Evolutionary conservation across 2,888 invertebrate genomes (phyloP), one percentile per base, ranked within the genome.

Genomic region (Acanthosepion lycidas): DNA sequence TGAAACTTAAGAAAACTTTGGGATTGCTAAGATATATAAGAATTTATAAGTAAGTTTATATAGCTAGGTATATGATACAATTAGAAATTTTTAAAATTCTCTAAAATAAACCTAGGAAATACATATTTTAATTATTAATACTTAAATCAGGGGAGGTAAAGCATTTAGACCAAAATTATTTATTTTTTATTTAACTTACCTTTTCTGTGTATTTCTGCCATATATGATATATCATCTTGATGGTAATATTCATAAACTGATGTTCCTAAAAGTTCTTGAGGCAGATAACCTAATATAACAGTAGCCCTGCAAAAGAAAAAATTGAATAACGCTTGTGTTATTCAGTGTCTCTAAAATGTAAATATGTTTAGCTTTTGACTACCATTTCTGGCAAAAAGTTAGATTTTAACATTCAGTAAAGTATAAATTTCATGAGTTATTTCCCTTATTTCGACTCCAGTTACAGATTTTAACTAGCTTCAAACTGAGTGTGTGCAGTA

Each of bases 241-340:
- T 98, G 98, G 97, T 98, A 99, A 97, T 99, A 99, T 97, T 99
- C 99, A 97, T 99, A 99, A 98, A 99, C 98, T 96, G 99, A 99
- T 26, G 99, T 99, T 91, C 99, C 99, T 49, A 99, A 97, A 94
- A 99, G 98, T 98, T 99, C 99, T 98, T 99, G 99, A 1, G 99
- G 99, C 95, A 99, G 98, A 98, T 98, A 99, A 3, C 99, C 99
- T 95, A 99, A 98, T 78, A 99, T 98, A 95, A 99, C 97, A 4
- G 99, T 99, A 53, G 99, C 99, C 97, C 99, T 99, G 97, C 55
- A 97, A 97, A 94, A 95, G 92, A 78, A 91, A 94, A 55, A 59
- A 15, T 33, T 64, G 1, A 94, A 33, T 94, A 15, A 55, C 12
- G 23, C 20, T 23, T 59, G 59, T 23, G 59, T 59, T 59, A 20